phyloP scores from a whole-genome alignment of 1,140 invertebrate species.

The Paralvinella palmiformis region DNA sequence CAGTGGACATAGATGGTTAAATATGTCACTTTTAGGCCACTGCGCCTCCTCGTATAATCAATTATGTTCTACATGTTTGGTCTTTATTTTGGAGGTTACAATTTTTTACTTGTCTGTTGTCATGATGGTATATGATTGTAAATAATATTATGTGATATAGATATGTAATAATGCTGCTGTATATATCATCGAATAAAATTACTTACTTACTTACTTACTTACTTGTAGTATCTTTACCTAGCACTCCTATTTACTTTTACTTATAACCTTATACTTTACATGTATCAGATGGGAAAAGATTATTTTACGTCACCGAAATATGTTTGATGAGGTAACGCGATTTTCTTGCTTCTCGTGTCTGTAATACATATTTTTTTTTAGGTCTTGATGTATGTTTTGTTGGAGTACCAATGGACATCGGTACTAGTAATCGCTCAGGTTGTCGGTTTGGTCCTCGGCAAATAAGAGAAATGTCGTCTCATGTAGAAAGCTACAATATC shows the following conservation, averaged over 20 bases:
- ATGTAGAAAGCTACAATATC: constrained; percentile 35
- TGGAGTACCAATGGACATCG: constrained; percentile 44
- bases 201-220: neutral
- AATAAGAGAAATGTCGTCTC: constrained; percentile 40
- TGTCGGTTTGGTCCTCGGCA: constrained; percentile 44
- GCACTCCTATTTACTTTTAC: neutral
- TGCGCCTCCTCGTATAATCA: too few relatives aligned
- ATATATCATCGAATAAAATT: too few relatives aligned
- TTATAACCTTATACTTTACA: too few relatives aligned
- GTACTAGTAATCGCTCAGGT: constrained; percentile 43
- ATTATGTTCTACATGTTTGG: too few relatives aligned
- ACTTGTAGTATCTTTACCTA: neutral
- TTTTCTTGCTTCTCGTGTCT: neutral
- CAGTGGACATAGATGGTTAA: too few relatives aligned
- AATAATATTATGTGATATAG: too few relatives aligned
- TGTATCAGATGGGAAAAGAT: neutral
- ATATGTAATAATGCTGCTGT: too few relatives aligned
- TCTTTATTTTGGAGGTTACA: too few relatives aligned
- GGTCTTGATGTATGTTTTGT: constrained; percentile 46
- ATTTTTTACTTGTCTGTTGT: too few relatives aligned
- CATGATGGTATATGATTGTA: too few relatives aligned
- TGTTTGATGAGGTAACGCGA: neutral
- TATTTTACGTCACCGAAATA: neutral
- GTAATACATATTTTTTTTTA: constrained; percentile 17
- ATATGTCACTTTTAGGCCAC: too few relatives aligned